Base-by-base conservation (phyloP, 2,888 invertebrate species). In the Ceraclea dissimilis region DNA sequence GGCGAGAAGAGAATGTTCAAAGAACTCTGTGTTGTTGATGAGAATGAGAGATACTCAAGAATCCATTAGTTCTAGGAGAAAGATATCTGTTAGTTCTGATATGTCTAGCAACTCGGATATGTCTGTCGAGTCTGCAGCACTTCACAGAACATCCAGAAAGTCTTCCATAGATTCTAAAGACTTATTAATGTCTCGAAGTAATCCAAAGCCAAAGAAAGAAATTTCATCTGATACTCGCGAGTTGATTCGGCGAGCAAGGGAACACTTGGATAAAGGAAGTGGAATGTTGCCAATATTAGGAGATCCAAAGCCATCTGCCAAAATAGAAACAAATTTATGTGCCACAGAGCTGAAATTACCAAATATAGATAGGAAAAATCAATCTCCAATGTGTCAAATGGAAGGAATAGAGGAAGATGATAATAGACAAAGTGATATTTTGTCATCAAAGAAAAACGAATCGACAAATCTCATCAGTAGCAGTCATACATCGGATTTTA, bases 1-100 rank as follows among this genome's bases (percentile, higher is more conserved):
- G 78, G 69, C 71, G 2, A 61, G 56, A 48, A 49, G 61, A 52
- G 60, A 60, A 17, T 34, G 18, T n/a, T 46, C 21, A n/a, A 44
- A 50, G 18, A 50, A 47, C 18, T 50, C 57, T 2, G 4, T 49
- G 4, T 22, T 49, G 8, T 31, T 22, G 17, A 34, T 54, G 6
- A 19, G 22, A 18, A 20, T 50, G 10, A 39, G 48, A 17, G 47
- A 44, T 8, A 44, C 21, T n/a, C 39, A 44, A 44, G 54, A 51
- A n/a, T 22, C 47, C 13, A 16, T 31, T 1, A 53, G 18, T 11
- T 21, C 48, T 18, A 33, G 46, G 6, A 19, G 58, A 13, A 58
- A 58, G 39, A 13, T 31, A n/a, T 57, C 57, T 10, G 21, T 48
- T 2, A 21, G 49, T 19, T 54, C 54, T 31, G 57, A 34, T 20